phyloP scores from a whole-genome alignment of 2,888 invertebrate species.

The Eupithecia tripunctaria region DNA sequence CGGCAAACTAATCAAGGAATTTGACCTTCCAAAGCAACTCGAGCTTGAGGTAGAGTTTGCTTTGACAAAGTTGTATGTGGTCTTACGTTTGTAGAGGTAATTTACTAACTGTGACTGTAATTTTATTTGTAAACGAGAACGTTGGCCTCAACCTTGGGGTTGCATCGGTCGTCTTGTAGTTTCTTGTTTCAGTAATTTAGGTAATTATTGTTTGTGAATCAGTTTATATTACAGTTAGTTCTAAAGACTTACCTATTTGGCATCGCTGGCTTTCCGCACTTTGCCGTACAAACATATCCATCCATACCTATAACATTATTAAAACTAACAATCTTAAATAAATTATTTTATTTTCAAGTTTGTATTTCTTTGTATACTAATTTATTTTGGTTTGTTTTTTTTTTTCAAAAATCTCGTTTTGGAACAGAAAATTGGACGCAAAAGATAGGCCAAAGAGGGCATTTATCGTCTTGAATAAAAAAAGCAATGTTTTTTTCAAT shows the following conservation, averaged over 20 bases:
- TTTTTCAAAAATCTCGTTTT: not conserved
- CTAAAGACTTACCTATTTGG: no score
- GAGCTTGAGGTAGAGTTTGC: constrained; percentile 14
- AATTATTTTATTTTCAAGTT: no score
- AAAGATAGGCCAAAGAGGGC: not conserved
- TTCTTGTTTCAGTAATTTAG: no score
- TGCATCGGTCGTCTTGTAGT: not conserved
- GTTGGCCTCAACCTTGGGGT: not conserved
- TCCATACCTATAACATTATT: no score
- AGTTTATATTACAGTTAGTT: no score
- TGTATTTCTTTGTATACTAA: no score
- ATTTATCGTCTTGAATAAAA: not conserved
- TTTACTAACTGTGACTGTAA: not conserved
- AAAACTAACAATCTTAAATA: no score
- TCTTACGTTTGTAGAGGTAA: not conserved
- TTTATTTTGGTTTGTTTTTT: not conserved
- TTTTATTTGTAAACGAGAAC: not conserved
- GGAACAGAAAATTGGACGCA: not conserved
- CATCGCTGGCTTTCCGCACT: no score
- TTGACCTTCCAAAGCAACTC: not conserved
- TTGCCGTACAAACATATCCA: no score
- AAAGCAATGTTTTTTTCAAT: no score
- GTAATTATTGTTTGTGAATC: no score
- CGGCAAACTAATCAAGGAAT: not conserved
- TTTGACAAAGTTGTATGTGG: constrained; percentile 33